Conservation (phyloP, 2,797 vertebrate species). For the Esox masquinongy region DNA sequence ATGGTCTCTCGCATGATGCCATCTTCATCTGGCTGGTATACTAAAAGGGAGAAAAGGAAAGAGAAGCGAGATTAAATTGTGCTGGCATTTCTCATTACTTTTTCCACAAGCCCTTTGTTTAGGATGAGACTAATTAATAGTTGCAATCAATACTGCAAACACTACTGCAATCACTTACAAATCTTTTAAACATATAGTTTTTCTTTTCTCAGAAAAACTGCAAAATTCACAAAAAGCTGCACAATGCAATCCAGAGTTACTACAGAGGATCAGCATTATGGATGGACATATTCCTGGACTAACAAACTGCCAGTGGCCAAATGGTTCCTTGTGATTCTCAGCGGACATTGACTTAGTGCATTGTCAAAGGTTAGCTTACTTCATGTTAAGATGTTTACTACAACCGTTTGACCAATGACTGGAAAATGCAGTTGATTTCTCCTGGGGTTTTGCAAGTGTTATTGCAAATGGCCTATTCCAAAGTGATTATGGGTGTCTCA, state of each 20-base stretch:
- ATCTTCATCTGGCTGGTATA: slow-evolving; percentile 94
- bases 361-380: slow-evolving; percentile 65
- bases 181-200: neutral
- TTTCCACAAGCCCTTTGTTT: neutral
- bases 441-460: slow-evolving; percentile 62
- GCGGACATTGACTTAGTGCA: slow-evolving; percentile 70
- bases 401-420: slow-evolving; percentile 65
- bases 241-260: slow-evolving; percentile 35
- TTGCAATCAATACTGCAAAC: no score
- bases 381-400: slow-evolving; percentile 75
- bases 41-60: slow-evolving; percentile 71
- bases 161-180: no score
- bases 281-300: slow-evolving; percentile 57
- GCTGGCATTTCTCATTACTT: neutral
- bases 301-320: slow-evolving; percentile 56
- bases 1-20: slow-evolving; percentile 81
- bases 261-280: slow-evolving; percentile 32
- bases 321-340: slow-evolving; percentile 67
- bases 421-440: slow-evolving; percentile 74
- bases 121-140: no score
- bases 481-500: slow-evolving; percentile 64
- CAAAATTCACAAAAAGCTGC: slow-evolving; percentile 18
- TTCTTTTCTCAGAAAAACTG: neutral
- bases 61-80: slow-evolving; percentile 19
- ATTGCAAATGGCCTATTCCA: slow-evolving; percentile 69